Conservation (phyloP, 1,140 invertebrate species). For the Dolichoris vasculosae region DNA sequence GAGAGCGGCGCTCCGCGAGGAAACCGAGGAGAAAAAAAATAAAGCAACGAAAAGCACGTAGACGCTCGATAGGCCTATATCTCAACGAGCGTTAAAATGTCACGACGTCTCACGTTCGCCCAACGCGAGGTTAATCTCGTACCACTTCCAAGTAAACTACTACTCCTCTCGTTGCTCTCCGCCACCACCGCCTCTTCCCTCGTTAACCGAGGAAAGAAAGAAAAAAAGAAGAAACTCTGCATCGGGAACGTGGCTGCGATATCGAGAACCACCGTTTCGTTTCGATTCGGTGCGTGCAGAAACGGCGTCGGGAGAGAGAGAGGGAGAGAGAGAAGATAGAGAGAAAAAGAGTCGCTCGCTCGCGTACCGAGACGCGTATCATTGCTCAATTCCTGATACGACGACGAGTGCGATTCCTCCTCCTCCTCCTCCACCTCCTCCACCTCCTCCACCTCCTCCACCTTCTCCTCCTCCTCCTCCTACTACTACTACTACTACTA, state of each 20-base stretch:
- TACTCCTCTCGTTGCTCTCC: background rate
- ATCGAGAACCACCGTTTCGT: background rate
- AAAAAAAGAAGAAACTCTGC: background rate
- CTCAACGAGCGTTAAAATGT: background rate
- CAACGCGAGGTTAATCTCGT: background rate
- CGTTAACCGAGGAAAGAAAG: background rate
- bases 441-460: background rate
- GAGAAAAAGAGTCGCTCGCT: background rate
- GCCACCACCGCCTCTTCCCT: background rate
- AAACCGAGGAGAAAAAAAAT: background rate
- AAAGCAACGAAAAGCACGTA: background rate
- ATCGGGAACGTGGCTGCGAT: background rate
- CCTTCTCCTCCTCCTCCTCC: background rate
- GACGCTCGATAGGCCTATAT: background rate
- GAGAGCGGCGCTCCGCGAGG: background rate
- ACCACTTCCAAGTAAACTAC: background rate
- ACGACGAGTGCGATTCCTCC: background rate
- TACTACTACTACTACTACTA: background rate
- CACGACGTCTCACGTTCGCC: background rate
- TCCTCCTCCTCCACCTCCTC: background rate
- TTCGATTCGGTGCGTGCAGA: background rate
- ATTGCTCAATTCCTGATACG: conserved; percentile 30
- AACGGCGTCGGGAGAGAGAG: background rate
- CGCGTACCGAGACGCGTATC: conserved; percentile 9
- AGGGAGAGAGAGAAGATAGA: background rate